Conservation (phyloP, 1,140 invertebrate species). For the Temnothorax nylanderi region DNA sequence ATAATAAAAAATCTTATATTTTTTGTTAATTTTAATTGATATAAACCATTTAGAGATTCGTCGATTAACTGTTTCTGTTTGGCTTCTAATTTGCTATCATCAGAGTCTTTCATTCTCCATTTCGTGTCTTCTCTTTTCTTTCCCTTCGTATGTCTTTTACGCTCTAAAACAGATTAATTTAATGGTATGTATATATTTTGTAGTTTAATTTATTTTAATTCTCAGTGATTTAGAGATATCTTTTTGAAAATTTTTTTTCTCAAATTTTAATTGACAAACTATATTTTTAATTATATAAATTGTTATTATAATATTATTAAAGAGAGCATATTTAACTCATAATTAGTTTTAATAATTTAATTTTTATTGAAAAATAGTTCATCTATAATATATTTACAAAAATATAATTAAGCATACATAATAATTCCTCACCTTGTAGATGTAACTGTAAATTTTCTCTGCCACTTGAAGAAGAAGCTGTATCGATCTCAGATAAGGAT, state of each 20-base stretch:
- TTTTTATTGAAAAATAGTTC: background rate
- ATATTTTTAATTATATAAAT: background rate
- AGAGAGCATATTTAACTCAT: background rate
- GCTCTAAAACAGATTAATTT: background rate
- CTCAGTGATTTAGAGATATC: background rate
- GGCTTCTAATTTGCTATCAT: background rate
- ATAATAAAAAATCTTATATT: background rate
- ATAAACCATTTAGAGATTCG: background rate
- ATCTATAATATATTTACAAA: background rate
- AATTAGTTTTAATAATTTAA: background rate
- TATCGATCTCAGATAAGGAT: slow-evolving; percentile 7
- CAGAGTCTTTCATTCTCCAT: background rate
- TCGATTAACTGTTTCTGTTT: background rate
- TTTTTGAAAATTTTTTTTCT: background rate
- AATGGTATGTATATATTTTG: background rate
- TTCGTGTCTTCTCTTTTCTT: background rate
- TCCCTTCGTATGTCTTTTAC: background rate
- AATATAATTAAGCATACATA: background rate
- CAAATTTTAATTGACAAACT: background rate
- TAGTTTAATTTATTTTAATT: background rate
- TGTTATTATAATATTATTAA: slow-evolving; percentile 5
- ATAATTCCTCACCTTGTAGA: background rate
- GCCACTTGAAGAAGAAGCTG: slow-evolving; percentile 4
- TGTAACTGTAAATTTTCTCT: background rate
- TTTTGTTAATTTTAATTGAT: background rate